These are phyloP conservation scores for Heptranchias perlo DNA, from an alignment of 2,113 vertebrate species.

Conservation along the genomic window DNA sequence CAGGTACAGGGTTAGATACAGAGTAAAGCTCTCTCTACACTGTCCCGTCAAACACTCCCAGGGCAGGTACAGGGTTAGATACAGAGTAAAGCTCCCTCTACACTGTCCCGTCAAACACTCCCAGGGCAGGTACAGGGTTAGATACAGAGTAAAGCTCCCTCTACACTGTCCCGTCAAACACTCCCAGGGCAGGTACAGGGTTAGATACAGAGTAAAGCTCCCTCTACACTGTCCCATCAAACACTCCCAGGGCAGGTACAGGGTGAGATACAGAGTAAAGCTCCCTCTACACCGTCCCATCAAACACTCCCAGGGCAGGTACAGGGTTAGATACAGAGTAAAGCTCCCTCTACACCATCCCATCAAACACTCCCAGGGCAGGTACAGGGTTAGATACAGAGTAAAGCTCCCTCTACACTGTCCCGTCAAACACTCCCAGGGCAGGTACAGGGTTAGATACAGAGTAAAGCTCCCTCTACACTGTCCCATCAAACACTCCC, in stretches of 20 bases:
- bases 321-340: not conserved
- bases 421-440: not conserved
- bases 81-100: no score
- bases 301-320: not conserved
- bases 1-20: no score
- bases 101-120: no score
- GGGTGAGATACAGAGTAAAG: no score
- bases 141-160: no score
- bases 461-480: not conserved
- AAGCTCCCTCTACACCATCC: not conserved
- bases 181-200: no score
- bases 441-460: not conserved
- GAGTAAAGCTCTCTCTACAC: not conserved
- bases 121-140: no score
- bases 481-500: not conserved
- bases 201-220: no score
- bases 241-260: no score
- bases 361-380: not conserved
- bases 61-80: no score
- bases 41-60: no score
- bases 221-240: not conserved
- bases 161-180: no score
- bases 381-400: not conserved
- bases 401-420: not conserved
- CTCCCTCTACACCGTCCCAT: not conserved